Evolutionary conservation across 1,140 invertebrate genomes (phyloP).

Genomic region (Agrypnia vestita): DNA sequence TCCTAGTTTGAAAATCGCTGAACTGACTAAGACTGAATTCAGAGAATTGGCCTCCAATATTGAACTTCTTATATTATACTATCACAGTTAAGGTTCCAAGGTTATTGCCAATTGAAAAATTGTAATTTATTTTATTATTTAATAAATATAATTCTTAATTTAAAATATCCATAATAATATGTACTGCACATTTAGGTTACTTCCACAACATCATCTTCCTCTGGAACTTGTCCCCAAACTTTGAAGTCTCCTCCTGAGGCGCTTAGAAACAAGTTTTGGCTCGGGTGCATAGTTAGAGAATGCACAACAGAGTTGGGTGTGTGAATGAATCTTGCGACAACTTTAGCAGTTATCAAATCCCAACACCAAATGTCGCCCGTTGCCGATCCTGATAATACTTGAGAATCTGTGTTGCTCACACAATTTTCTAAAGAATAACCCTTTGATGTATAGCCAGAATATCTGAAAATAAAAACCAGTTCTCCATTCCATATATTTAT

Average conservation of each 20-base stretch:
- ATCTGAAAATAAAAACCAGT: slow-evolving; percentile 72
- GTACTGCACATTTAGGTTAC: not conserved
- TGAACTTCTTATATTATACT: too few relatives aligned
- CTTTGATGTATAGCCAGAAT: slow-evolving; percentile 83
- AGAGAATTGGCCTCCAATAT: too few relatives aligned
- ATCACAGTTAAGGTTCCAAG: too few relatives aligned
- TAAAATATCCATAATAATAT: not conserved
- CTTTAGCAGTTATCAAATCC: slow-evolving; percentile 86
- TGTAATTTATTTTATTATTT: slow-evolving; percentile 7
- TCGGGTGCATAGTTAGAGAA: slow-evolving; percentile 83
- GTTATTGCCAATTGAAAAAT: too few relatives aligned
- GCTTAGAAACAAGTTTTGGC: slow-evolving; percentile 78
- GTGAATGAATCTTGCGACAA: slow-evolving; percentile 72
- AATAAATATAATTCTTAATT: slow-evolving; percentile 1
- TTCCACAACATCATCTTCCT: slow-evolving; percentile 43
- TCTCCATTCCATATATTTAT: too few relatives aligned
- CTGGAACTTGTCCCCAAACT: slow-evolving; percentile 72
- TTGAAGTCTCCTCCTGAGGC: slow-evolving; percentile 79
- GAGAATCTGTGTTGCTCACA: slow-evolving; percentile 86
- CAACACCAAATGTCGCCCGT: slow-evolving; percentile 90
- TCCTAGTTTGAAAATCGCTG: too few relatives aligned
- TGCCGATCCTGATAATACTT: slow-evolving; percentile 90
- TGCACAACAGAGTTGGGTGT: slow-evolving; percentile 74
- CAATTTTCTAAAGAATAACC: slow-evolving; percentile 91
- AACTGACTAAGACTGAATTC: too few relatives aligned